Percentiles rank a stretch among this genome's conserved stretches.
phyloP scores from a whole-genome alignment of 2,888 invertebrate genomes.

The Catocala sponsa region DNA sequence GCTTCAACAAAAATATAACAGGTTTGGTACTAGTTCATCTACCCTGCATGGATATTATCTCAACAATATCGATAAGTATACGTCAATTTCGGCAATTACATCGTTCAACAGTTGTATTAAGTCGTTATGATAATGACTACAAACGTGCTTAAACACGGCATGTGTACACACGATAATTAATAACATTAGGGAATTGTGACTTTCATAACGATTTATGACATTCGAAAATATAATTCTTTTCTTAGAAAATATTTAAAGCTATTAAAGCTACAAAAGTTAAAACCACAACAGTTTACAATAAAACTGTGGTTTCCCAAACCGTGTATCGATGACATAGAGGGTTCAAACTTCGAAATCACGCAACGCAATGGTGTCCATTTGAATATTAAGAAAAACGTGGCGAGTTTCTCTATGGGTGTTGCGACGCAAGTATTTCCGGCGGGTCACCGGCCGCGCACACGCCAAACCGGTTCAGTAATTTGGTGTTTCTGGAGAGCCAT shows the following conservation, averaged over 20 bases:
- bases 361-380: slow-evolving; percentile 47
- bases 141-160: not conserved
- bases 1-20: too few species aligned
- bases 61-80: slow-evolving; percentile 9
- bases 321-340: slow-evolving; percentile 27
- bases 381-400: slow-evolving; percentile 61
- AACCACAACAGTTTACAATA: too few species aligned
- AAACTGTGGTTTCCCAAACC: too few species aligned
- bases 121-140: slow-evolving; percentile 7
- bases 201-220: not conserved
- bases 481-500: slow-evolving; percentile 71
- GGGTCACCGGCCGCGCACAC: slow-evolving; percentile 72
- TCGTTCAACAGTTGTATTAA: slow-evolving; percentile 8
- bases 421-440: slow-evolving; percentile 65
- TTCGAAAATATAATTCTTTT: too few species aligned
- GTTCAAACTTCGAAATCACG: slow-evolving; percentile 35
- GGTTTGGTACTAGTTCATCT: too few species aligned
- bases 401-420: slow-evolving; percentile 60
- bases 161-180: too few species aligned
- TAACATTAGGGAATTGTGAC: not conserved
- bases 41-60: not conserved
- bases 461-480: slow-evolving; percentile 80
- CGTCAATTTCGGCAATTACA: slow-evolving; percentile 13
- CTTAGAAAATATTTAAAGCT: too few species aligned
- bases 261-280: too few species aligned